These are phyloP conservation scores for Parnassius smintheus DNA, from an alignment of 2,888 invertebrate genomes.

Conservation along the genomic window DNA sequence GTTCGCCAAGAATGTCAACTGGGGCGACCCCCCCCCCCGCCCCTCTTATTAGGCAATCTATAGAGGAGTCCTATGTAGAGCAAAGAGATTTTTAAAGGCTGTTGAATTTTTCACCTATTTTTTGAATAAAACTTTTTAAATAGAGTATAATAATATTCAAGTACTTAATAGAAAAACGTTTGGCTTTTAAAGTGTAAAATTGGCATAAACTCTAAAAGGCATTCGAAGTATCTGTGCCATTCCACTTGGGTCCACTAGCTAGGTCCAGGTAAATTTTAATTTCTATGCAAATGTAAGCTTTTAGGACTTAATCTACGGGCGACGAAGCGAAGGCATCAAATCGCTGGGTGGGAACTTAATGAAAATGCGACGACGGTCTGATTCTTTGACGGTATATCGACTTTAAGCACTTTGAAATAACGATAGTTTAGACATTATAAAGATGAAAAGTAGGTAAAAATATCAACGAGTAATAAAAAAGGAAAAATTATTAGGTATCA, in stretches of 20 bases:
- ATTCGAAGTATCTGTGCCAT: conserved; percentile 39
- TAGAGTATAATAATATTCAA: not conserved
- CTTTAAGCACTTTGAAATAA: not conserved
- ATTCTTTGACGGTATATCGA: conserved; percentile 11
- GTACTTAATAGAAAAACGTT: conserved; percentile 7
- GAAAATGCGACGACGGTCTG: conserved; percentile 50
- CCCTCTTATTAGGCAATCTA: too few species aligned
- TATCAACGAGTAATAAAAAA: too few species aligned
- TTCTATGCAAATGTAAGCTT: conserved; percentile 79
- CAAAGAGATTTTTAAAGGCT: too few species aligned
- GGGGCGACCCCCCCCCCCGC: too few species aligned
- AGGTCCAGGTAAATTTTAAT: conserved; percentile 79
- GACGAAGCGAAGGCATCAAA: conserved; percentile 64
- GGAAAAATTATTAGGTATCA: too few species aligned
- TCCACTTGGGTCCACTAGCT: conserved; percentile 65
- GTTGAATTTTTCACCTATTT: too few species aligned
- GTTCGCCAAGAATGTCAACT: too few species aligned
- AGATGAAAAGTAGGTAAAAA: too few species aligned
- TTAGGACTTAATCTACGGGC: conserved; percentile 65
- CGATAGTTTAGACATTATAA: too few species aligned
- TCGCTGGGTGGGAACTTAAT: conserved; percentile 69
- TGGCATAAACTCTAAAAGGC: conserved; percentile 12
- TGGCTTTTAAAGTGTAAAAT: conserved; percentile 8
- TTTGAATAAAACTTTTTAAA: too few species aligned
- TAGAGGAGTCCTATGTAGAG: too few species aligned